Percentiles rank a stretch among this genome's conserved stretches.
phyloP scores from a whole-genome alignment of 2,113 vertebrate genomes.

The Bufo gargarizans region DNA sequence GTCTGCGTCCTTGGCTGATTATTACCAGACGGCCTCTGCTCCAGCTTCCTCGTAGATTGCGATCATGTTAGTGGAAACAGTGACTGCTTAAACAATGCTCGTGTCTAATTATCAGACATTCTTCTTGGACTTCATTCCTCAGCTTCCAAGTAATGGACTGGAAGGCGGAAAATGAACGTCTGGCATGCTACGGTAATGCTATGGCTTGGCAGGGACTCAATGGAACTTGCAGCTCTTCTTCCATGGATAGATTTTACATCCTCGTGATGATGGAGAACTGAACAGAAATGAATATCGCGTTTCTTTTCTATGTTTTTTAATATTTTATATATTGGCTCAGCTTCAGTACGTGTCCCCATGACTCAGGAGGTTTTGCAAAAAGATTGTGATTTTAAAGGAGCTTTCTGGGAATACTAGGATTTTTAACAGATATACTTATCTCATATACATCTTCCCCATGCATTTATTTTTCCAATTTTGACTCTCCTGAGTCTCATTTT shows the following conservation, averaged over 20 bases:
- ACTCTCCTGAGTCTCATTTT: no score
- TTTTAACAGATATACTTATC: no score
- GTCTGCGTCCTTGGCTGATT: background rate
- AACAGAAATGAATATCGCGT: background rate
- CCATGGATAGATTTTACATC: conserved; percentile 6
- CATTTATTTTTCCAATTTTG: no score
- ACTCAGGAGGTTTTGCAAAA: background rate
- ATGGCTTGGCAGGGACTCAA: conserved; percentile 27
- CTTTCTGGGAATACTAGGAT: no score
- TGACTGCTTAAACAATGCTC: conserved; percentile 20
- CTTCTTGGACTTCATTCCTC: conserved; percentile 38
- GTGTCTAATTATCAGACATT: conserved; percentile 45
- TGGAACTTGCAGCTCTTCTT: background rate
- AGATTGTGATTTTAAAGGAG: no score
- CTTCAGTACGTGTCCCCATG: background rate
- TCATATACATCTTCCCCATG: no score
- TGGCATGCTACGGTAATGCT: conserved; percentile 15
- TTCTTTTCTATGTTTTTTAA: background rate
- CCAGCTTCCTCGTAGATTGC: background rate
- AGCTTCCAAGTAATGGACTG: conserved; percentile 42
- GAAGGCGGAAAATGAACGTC: conserved; percentile 36
- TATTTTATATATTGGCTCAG: background rate
- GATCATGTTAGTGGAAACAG: conserved; percentile 24
- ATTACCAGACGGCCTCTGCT: background rate
- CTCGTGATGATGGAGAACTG: background rate